Base-by-base conservation (phyloP, 2,113 vertebrate species). In the Varanus salvator region DNA sequence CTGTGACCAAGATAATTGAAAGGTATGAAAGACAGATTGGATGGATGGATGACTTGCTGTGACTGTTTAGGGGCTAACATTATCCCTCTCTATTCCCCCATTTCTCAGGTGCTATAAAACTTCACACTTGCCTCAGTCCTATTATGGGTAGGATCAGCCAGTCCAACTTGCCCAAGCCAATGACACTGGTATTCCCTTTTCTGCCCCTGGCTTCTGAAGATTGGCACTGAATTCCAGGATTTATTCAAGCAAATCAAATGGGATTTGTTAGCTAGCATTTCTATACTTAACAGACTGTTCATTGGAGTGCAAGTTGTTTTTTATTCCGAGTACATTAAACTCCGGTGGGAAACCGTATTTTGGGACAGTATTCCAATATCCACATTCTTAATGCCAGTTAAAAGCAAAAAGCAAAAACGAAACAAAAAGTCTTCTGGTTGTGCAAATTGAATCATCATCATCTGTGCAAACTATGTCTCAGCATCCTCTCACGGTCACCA, bases 331-430 rank as follows among this genome's bases (percentile, higher is more conserved):
- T 72, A 87, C 75, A 90, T 90, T 89, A 92, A 96, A 95, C 27
- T 93, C 92, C 87, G 80, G 92, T 75, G 84, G 11, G 77, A n/a
- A 77, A 34, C 38, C 77, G 82, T 3, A 60, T 88, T 95, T 95
- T 78, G 77, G 50, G 80, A 77, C 85, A 89, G 91, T 15, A 80
- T 38, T 74, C 83, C 85, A 84, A 57, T 71, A 19, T 72, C 60
- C 68, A 91, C 92, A 94, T 92, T 91, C 17, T 85, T 80, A 83
- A 89, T 91, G 78, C 80, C 84, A 90, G 85, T 91, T 88, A 86
- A 90, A 92, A 92, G 87, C 77, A 54, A 8, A 12, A 54, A 54
- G 11, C 54, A 54, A 54, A 54, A 54, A 54, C 54, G 1, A 31
- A 86, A 44, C 1, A 44, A 44, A 44, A 44, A 91, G 87, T 25